Base-by-base conservation (phyloP, 2,888 invertebrate genomes). In the Agriopis leucophaearia region DNA sequence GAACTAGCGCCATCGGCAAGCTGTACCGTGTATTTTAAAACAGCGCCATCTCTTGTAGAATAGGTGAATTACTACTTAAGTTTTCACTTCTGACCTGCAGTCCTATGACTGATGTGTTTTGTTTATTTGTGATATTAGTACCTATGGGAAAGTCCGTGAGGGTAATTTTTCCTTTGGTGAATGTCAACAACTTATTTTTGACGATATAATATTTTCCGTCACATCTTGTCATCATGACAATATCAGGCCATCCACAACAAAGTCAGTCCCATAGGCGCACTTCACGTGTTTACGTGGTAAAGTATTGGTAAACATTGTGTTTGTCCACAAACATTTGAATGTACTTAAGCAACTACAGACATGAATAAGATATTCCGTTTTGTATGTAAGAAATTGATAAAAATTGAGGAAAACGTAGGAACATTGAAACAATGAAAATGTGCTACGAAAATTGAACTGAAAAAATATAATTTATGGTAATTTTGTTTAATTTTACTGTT, bases 291-390 rank as follows among this genome's bases (percentile, higher is more conserved):
- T 78, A 66, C 71, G 69, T 61, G 59, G 63, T 66, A 64, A 71
- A 76, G 78, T 74, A 75, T 75, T 73, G 58, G 74, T 74, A 79
- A 78, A 80, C 72, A 79, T 67, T 74, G 68, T 77, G 76, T 73
- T 74, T 71, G 74, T 67, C 50, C 50, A 64, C 68, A 72, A 78
- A 81, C 76, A 78, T 81, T 81, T 79, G 77, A 78, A 82, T 80
- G 78, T 76, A 79, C 76, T 79, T 74, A 52, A 70, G 63, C 38
- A 50, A 61, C 45, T 68, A 66, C 47, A 64, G 52, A 71, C 60
- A 71, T 74, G 69, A 69, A 79, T 70, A 58, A 1, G 10, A 64
- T 48, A 5, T 38, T 27, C 18, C 48, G 18, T n/a, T 62, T 18
- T 58, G 48, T 38, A 60, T 38, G 18, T 55, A 56, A 52, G 59